Percentiles rank a stretch among this genome's conserved stretches.
Evolutionary conservation across 2,797 vertebrate genomes (phyloP).

Genomic region (Characodon lateralis): DNA sequence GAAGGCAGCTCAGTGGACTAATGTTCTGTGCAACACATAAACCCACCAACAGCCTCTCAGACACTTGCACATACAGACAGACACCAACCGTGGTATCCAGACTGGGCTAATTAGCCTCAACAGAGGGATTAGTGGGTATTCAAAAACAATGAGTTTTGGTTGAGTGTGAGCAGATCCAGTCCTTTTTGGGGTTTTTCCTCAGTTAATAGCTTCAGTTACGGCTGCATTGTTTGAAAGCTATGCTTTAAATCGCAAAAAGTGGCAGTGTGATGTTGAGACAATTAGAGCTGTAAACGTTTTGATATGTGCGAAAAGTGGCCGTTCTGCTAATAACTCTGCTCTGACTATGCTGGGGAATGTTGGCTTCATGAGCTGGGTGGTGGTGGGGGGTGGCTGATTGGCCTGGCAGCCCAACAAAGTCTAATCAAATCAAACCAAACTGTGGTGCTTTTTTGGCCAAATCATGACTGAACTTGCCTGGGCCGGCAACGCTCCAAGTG

Average conservation of each 20-base stretch:
- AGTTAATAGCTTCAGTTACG: conserved; percentile 34
- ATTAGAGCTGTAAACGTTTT: conserved; percentile 51
- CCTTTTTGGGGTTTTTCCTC: conserved; percentile 36
- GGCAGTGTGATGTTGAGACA: conserved; percentile 30
- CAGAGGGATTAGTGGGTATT: conserved; percentile 51
- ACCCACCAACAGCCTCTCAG: background rate
- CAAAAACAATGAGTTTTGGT: conserved; percentile 33
- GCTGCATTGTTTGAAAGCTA: conserved; percentile 38
- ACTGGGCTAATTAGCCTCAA: conserved; percentile 40
- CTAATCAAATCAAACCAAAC: conserved; percentile 50
- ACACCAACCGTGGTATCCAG: background rate
- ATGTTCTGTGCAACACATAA: conserved; percentile 4
- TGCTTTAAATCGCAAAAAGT: conserved; percentile 35
- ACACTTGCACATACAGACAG: background rate
- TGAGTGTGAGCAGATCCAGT: conserved; percentile 8
- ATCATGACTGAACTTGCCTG: conserved; percentile 3
- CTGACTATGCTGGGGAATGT: conserved; percentile 22
- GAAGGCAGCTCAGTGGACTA: background rate
- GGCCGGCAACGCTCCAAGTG: conserved; percentile 9
- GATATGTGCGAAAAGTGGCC: conserved; percentile 34
- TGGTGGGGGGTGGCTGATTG: conserved; percentile 21
- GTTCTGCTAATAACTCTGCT: conserved; percentile 25
- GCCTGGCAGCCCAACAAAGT: conserved; percentile 32
- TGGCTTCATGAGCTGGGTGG: conserved; percentile 37
- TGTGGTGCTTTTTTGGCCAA: conserved; percentile 33